Base-by-base conservation (phyloP, 2,797 vertebrate species). In the Lutjanus argentimaculatus region DNA sequence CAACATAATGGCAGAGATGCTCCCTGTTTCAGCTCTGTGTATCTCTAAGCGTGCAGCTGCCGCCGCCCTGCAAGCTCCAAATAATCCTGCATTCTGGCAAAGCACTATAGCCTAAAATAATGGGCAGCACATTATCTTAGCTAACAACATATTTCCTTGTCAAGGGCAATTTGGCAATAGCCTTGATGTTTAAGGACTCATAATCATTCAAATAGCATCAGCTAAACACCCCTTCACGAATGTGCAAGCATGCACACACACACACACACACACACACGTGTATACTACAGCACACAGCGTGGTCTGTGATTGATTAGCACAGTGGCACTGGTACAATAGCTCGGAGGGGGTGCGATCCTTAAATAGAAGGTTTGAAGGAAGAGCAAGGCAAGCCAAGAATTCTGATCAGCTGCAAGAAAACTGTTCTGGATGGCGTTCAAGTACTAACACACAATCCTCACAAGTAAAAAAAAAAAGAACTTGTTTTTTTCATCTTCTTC, bases 301-400 rank as follows among this genome's bases (percentile, higher is more conserved):
- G 87, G 88, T 93, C 88, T 91, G 91, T 96, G 95, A 96, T 96
- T 95, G 94, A 97, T 95, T 95, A 94, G 91, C 89, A 89, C 87
- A 89, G 93, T 95, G 95, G 94, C 94, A 96, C 92, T 92, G 93
- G 92, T 91, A 96, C 93, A 96, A 95, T 95, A 93, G 93, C 87
- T 93, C 52, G n/a, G 89, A 93, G 91, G 89, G 87, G 90, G 88
- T 93, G 93, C 87, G 88, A 93, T 85, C 90, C 93, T 93, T 95
- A 95, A 96, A 95, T 94, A 93, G 91, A 90, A 92, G 86, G 90
- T 92, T 92, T 95, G 80, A 93, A 91, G 88, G 79, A 67, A 90
- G 85, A 81, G 72, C 76, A 82, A 85, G 75, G 73, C 88, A 85
- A 95, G 93, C 93, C 89, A 91, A 93, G 94, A 95, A 96, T 96